These are phyloP conservation scores for Paratilapia polleni DNA, from an alignment of 2,113 vertebrate genomes.

Conservation along the genomic window DNA sequence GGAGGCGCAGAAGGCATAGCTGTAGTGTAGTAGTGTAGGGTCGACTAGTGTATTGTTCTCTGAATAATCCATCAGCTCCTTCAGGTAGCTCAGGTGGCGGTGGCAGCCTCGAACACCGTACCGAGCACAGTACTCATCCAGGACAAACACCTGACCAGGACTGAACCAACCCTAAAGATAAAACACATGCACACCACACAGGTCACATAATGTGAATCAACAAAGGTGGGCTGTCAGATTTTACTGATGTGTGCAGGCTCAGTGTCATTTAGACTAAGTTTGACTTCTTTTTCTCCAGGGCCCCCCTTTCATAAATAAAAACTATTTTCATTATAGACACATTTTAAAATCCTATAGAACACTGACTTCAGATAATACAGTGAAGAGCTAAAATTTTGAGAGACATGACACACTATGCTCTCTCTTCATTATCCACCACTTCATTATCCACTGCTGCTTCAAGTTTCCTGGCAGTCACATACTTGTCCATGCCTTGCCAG, in stretches of 20 bases:
- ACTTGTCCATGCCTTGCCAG: no score
- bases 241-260: neutral
- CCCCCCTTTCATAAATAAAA: neutral
- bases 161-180: conserved; percentile 95
- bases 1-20: conserved; percentile 98
- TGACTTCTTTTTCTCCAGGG: neutral
- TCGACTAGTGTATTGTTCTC: conserved; percentile 91
- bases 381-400: no score
- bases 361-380: no score
- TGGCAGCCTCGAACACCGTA: conserved; percentile 95
- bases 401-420: no score
- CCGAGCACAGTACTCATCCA: conserved; percentile 97
- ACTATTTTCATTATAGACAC: neutral
- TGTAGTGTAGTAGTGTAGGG: conserved; percentile 98
- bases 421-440: no score
- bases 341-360: neutral
- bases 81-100: conserved; percentile 95
- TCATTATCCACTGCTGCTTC: no score
- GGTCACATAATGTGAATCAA: neutral
- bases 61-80: conserved; percentile 91
- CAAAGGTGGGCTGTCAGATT: neutral
- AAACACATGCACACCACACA: neutral
- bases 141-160: conserved; percentile 95
- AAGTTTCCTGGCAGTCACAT: no score
- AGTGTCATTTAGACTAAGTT: neutral